Conservation (phyloP, 1,140 invertebrate genomes). For the Melitaea cinxia region DNA sequence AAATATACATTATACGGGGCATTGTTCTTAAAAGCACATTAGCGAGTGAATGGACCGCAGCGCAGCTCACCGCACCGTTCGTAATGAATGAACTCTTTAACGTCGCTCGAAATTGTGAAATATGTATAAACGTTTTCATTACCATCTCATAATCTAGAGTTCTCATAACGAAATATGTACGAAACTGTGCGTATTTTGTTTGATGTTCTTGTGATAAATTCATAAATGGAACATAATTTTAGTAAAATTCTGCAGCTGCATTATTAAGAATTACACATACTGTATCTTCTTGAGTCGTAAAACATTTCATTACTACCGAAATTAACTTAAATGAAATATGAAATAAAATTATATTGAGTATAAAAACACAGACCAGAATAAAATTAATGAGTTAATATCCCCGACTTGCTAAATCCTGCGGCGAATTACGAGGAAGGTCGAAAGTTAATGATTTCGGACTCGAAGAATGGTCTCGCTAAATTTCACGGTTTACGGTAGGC, state of each 20-base stretch:
- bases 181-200: too few relatives aligned
- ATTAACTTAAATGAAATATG: too few relatives aligned
- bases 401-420: not conserved
- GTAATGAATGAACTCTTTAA: not conserved
- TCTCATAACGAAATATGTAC: not conserved
- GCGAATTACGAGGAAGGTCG: not conserved
- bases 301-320: too few relatives aligned
- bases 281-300: too few relatives aligned
- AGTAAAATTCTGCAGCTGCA: too few relatives aligned
- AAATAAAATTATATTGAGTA: not conserved
- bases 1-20: not conserved
- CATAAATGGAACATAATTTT: too few relatives aligned
- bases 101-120: not conserved
- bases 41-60: not conserved
- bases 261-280: too few relatives aligned
- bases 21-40: conserved; percentile 11
- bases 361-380: not conserved
- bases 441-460: conserved; percentile 11
- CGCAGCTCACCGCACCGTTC: not conserved
- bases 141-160: not conserved
- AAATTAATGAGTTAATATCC: not conserved
- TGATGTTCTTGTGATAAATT: too few relatives aligned
- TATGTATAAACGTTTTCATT: not conserved
- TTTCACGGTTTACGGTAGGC: conserved; percentile 11
- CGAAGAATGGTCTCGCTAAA: not conserved